Evolutionary conservation across 2,797 vertebrate genomes (phyloP).

Genomic region (Enteromius thamalakanensis): DNA sequence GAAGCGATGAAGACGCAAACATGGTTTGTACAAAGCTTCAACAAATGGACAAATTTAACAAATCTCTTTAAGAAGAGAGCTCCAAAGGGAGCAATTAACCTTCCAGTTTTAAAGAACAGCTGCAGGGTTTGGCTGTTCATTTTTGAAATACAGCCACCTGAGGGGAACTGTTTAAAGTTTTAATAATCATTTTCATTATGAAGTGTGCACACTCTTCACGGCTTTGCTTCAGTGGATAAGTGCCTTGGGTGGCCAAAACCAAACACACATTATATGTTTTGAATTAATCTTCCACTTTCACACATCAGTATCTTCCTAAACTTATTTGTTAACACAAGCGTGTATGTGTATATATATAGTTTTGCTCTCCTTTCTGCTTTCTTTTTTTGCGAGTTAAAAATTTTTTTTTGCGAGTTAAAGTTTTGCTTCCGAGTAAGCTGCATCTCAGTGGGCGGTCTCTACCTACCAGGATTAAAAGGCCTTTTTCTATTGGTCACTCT

Average conservation of each 20-base stretch:
- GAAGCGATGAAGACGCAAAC: conserved; percentile 33
- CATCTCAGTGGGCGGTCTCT: no score
- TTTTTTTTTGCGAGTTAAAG: no score
- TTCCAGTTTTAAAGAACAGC: conserved; percentile 40
- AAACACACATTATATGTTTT: conserved; percentile 27
- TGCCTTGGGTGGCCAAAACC: conserved; percentile 31
- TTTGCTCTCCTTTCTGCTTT: no score
- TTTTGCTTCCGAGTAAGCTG: no score
- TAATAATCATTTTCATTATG: conserved; percentile 50
- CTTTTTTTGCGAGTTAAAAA: no score
- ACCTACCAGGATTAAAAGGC: no score
- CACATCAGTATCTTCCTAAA: neutral
- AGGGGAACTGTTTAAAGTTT: conserved; percentile 43
- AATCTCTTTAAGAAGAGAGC: conserved; percentile 42
- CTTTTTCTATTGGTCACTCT: no score
- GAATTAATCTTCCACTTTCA: neutral
- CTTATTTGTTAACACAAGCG: neutral
- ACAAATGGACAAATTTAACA: conserved; percentile 44
- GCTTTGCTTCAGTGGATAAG: conserved; percentile 39
- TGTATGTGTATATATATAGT: no score
- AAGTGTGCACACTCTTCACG: conserved; percentile 34
- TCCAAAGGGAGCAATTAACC: conserved; percentile 52
- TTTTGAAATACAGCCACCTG: conserved; percentile 40
- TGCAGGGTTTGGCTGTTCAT: conserved; percentile 37
- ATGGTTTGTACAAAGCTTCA: conserved; percentile 35